phyloP scores from a whole-genome alignment of 2,113 vertebrate species.

The Athene cunicularia region DNA sequence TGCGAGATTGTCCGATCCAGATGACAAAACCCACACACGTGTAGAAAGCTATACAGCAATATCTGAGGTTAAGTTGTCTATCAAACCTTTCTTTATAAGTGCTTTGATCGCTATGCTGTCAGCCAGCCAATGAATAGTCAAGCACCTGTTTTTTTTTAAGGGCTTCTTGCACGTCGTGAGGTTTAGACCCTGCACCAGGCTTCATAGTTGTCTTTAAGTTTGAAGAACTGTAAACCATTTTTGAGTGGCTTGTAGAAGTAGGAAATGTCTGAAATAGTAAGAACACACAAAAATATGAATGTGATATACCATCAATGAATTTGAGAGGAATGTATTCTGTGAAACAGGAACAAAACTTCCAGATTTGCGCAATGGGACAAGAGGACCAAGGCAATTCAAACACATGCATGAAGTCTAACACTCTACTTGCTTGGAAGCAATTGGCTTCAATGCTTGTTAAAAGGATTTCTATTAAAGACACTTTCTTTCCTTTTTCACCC shows the following conservation, averaged over 20 bases:
- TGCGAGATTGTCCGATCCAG: fast-evolving
- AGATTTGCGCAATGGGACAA: not conserved
- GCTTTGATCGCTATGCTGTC: not conserved
- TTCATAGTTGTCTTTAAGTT: slow-evolving; percentile 84
- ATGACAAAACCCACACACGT: not conserved
- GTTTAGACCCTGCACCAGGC: slow-evolving; percentile 85
- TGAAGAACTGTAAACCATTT: slow-evolving; percentile 82
- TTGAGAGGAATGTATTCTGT: not conserved
- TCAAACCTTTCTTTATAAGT: not conserved
- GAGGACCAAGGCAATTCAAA: not conserved
- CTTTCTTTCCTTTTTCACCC: not conserved
- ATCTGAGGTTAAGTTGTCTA: not conserved
- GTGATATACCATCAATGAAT: not conserved
- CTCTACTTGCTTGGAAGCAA: not conserved
- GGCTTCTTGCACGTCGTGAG: slow-evolving; percentile 88
- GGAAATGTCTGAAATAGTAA: slow-evolving; percentile 73
- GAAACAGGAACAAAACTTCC: not conserved
- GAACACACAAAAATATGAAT: not conserved
- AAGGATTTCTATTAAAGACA: not conserved
- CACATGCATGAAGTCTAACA: not conserved
- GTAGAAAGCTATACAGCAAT: not conserved
- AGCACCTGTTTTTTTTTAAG: slow-evolving; percentile 94
- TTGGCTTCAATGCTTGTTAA: not conserved
- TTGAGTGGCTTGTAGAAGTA: slow-evolving; percentile 78
- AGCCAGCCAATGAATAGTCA: not conserved